These are phyloP conservation scores for Calycopis cecrops DNA, from an alignment of 1,140 invertebrate species.

Conservation along the genomic window DNA sequence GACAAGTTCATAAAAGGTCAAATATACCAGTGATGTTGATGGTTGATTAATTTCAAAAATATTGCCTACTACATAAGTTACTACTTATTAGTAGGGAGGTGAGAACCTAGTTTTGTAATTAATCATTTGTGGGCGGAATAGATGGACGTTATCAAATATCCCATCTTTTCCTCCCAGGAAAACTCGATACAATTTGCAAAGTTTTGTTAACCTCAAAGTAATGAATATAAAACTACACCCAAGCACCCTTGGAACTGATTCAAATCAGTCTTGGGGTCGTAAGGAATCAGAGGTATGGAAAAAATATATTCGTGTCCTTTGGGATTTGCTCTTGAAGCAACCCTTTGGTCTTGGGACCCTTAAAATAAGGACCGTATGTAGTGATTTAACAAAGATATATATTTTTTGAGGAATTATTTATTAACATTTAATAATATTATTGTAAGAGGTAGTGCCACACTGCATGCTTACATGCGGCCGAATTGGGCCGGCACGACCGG, in stretches of 20 bases:
- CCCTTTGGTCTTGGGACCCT: neutral
- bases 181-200: slow-evolving; percentile 3
- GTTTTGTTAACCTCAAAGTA: slow-evolving; percentile 11
- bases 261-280: slow-evolving; percentile 5
- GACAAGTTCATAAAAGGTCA: too few relatives aligned
- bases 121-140: too few relatives aligned
- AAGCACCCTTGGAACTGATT: slow-evolving; percentile 5
- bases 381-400: neutral
- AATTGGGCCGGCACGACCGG: too few relatives aligned
- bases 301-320: slow-evolving; percentile 3
- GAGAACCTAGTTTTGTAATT: too few relatives aligned
- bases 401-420: too few relatives aligned
- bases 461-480: too few relatives aligned
- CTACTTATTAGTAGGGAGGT: too few relatives aligned
- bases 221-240: slow-evolving; percentile 15
- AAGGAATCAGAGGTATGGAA: slow-evolving; percentile 10
- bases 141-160: neutral
- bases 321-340: slow-evolving; percentile 5
- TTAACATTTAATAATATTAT: too few relatives aligned
- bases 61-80: too few relatives aligned
- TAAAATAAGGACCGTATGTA: neutral
- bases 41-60: too few relatives aligned
- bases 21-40: too few relatives aligned
- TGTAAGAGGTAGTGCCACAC: too few relatives aligned
- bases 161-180: slow-evolving; percentile 1